Percentiles rank a stretch among this genome's conserved stretches.
Conservation (phyloP, 1,140 invertebrate species). For the Drosophila parabipectinata region DNA sequence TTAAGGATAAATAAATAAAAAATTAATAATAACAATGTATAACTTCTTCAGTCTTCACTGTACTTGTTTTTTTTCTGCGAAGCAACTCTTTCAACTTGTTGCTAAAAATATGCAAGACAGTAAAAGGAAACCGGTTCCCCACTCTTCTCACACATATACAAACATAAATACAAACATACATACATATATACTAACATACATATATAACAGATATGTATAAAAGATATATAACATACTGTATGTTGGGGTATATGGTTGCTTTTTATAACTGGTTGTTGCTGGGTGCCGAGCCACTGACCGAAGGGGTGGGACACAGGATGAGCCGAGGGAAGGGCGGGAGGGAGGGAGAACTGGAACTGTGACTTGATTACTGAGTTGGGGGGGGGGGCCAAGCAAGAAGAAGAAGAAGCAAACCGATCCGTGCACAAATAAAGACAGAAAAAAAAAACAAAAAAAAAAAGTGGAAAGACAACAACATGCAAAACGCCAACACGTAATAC, state of each 20-base stretch:
- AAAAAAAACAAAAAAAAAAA: slow-evolving; percentile 19
- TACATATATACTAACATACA: neutral
- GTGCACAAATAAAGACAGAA: slow-evolving; percentile 68
- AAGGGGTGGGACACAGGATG: slow-evolving; percentile 4
- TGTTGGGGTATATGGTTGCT: slow-evolving; percentile 1
- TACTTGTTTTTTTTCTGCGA: slow-evolving; percentile 24
- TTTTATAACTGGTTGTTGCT: slow-evolving; percentile 65
- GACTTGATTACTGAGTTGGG: slow-evolving; percentile 72
- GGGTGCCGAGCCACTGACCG: slow-evolving; percentile 63
- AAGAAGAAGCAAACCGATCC: slow-evolving; percentile 42
- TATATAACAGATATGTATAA: neutral
- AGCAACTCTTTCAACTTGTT: slow-evolving; percentile 62
- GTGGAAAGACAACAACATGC: slow-evolving; percentile 21
- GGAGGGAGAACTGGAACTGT: slow-evolving; percentile 49
- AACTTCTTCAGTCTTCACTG: neutral
- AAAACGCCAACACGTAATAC: slow-evolving; percentile 77
- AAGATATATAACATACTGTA: neutral
- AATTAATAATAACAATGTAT: neutral
- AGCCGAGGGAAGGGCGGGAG: neutral
- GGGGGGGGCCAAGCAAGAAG: too few relatives aligned
- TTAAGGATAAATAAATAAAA: neutral
- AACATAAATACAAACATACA: neutral
- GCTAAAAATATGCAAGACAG: slow-evolving; percentile 62
- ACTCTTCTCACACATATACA: neutral
- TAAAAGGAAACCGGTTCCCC: slow-evolving; percentile 56